Conservation (phyloP, 2,797 vertebrate genomes). For the Catharus ustulatus region DNA sequence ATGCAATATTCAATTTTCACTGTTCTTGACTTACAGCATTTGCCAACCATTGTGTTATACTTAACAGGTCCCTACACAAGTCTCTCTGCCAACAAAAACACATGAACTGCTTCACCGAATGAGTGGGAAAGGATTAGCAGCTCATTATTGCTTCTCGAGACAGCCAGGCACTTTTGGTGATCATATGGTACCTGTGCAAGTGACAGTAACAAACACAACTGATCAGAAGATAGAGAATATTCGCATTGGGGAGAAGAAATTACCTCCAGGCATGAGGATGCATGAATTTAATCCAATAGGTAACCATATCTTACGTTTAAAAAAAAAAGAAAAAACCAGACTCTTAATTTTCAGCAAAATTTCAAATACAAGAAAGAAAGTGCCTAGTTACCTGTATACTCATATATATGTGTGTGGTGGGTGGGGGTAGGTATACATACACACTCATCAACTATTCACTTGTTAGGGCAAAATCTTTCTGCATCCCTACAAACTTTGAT, state of each 20-base stretch:
- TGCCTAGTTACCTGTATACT: background rate
- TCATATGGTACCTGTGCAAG: conserved; percentile 88
- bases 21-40: background rate
- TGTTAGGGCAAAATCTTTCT: background rate
- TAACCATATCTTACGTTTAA: conserved; percentile 69
- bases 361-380: background rate
- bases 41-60: conserved; percentile 32
- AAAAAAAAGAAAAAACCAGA: background rate
- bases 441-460: background rate
- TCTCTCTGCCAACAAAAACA: conserved; percentile 84
- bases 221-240: conserved; percentile 87
- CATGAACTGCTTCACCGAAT: conserved; percentile 92
- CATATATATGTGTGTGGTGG: rapidly evolving
- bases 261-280: conserved; percentile 81
- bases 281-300: conserved; percentile 89
- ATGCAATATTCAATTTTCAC: background rate
- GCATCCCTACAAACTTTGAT: background rate
- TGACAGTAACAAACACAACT: conserved; percentile 86
- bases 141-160: conserved; percentile 89
- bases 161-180: conserved; percentile 86
- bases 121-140: conserved; percentile 93
- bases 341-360: background rate
- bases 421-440: too few relatives aligned
- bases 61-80: conserved; percentile 82
- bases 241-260: conserved; percentile 82